phyloP scores from a whole-genome alignment of 2,797 vertebrate genomes.

The Halcyon badia region DNA sequence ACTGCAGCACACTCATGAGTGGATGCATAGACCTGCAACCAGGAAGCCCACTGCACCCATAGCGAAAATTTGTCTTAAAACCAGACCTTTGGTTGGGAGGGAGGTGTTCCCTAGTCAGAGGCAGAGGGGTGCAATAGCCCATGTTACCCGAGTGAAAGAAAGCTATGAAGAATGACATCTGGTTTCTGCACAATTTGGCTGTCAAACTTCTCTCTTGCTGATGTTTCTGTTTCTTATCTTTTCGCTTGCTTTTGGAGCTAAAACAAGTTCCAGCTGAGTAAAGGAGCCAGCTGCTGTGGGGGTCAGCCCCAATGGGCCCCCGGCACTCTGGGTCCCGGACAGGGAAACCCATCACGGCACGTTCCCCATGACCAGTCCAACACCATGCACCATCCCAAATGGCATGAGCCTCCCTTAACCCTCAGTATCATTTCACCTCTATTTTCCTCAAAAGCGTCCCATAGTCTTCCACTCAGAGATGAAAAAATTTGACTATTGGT shows the following conservation, averaged over 20 bases:
- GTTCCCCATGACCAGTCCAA: fast-evolving
- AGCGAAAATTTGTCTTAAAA: background rate
- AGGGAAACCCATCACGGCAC: background rate
- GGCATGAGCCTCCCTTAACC: background rate
- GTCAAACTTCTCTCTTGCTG: slow-evolving; percentile 31
- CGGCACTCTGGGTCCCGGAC: background rate
- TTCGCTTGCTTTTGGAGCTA: background rate
- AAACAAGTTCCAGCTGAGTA: slow-evolving; percentile 7
- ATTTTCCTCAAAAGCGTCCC: background rate
- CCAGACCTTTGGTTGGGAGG: background rate
- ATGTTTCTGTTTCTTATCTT: slow-evolving; percentile 67
- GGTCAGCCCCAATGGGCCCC: background rate
- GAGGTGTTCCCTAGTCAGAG: background rate
- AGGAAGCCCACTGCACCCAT: background rate
- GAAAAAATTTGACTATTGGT: background rate
- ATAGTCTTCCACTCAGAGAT: background rate
- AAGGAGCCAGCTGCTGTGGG: background rate
- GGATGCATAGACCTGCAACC: background rate
- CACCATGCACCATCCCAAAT: fast-evolving
- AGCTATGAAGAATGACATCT: slow-evolving; percentile 39
- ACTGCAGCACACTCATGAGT: fast-evolving
- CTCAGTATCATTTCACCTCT: background rate
- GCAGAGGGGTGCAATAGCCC: background rate
- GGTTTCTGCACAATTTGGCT: slow-evolving; percentile 57
- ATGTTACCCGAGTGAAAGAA: background rate